Evolutionary conservation across 2,797 vertebrate species (phyloP).

Genomic region (Eidolon dupreanum): DNA sequence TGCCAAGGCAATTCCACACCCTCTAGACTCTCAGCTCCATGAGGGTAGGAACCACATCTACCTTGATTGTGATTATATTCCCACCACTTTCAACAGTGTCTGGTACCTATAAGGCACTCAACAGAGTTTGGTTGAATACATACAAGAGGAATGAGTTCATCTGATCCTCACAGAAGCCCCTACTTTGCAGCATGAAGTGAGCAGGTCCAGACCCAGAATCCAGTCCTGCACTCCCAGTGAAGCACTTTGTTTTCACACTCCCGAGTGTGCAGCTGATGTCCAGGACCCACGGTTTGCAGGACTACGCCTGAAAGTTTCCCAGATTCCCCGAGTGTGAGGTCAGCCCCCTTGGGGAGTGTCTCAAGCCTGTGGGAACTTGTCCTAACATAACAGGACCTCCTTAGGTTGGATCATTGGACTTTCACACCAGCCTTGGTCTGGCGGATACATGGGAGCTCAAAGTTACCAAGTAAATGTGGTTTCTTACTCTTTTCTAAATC

Average conservation of each 20-base stretch:
- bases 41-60: background rate
- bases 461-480: background rate
- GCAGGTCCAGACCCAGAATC: background rate
- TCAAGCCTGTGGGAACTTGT: background rate
- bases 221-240: background rate
- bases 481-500: background rate
- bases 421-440: background rate
- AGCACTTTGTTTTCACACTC: background rate
- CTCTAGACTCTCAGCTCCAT: background rate
- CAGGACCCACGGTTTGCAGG: accelerated
- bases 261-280: background rate
- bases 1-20: background rate
- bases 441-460: background rate
- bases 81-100: background rate
- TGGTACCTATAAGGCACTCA: background rate
- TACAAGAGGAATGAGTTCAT: background rate
- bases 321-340: background rate
- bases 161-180: background rate
- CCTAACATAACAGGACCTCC: background rate
- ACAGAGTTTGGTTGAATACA: background rate
- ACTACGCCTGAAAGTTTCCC: background rate
- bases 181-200: background rate
- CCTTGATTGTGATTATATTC: background rate
- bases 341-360: background rate
- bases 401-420: background rate